A percentile compares a stretch with the other conserved stretches of the same genome.
Evolutionary conservation across 1,140 invertebrate species (phyloP).

Genomic region (Lepidotrigona ventralis): DNA sequence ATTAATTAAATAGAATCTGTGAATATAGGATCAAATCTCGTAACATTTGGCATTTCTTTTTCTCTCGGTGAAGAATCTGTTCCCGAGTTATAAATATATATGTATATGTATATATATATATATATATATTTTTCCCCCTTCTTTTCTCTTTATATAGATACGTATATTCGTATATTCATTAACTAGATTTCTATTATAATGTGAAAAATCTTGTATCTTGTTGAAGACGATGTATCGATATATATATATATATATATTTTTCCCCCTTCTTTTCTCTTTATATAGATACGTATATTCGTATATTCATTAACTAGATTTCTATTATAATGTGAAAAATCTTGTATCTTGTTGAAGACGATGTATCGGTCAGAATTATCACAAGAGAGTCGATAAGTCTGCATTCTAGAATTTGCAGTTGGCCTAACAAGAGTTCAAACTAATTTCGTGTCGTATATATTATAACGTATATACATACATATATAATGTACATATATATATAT

Average conservation of each 20-base stretch:
- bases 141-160: not conserved
- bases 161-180: conserved; percentile 39
- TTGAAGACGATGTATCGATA: conserved; percentile 23
- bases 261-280: not conserved
- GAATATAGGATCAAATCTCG: conserved; percentile 34
- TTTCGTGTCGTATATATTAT: not conserved
- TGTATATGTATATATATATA: not conserved
- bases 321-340: conserved; percentile 46
- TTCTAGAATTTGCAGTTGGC: conserved; percentile 19
- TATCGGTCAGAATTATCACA: conserved; percentile 36
- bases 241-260: too few species aligned
- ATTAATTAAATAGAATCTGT: conserved; percentile 39
- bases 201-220: conserved; percentile 43
- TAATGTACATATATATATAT: not conserved
- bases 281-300: conserved; percentile 36
- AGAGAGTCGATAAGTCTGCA: conserved; percentile 34
- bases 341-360: conserved; percentile 17
- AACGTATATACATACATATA: too few species aligned
- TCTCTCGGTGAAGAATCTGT: conserved; percentile 7
- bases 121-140: not conserved
- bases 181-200: conserved; percentile 22
- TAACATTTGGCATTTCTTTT: conserved; percentile 20
- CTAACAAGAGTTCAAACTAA: conserved; percentile 37
- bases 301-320: conserved; percentile 27
- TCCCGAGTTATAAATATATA: conserved; percentile 28